These are phyloP conservation scores for Drosophila sordidula DNA, from an alignment of 2,888 invertebrate species.

Conservation along the genomic window DNA sequence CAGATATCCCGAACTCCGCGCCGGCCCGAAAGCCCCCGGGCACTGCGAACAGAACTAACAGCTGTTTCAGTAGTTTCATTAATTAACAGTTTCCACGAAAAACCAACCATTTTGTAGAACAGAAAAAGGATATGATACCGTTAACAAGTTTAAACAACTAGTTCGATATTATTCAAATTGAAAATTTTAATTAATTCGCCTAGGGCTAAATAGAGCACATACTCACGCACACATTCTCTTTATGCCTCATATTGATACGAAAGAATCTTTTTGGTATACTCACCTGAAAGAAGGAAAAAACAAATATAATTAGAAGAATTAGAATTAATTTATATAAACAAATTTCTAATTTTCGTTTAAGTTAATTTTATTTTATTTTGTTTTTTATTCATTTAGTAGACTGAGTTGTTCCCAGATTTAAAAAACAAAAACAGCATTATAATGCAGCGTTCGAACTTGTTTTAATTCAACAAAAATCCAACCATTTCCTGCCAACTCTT, in stretches of 20 bases:
- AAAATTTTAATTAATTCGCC: too few relatives aligned
- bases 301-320: neutral
- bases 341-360: too few relatives aligned
- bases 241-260: neutral
- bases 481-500: neutral
- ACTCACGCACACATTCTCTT: constrained; percentile 1
- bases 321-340: too few relatives aligned
- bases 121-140: too few relatives aligned
- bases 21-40: neutral
- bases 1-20: constrained; percentile 13
- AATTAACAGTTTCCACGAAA: constrained; percentile 15
- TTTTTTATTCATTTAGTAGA: too few relatives aligned
- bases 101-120: too few relatives aligned
- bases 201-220: neutral
- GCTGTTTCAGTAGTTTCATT: constrained; percentile 17
- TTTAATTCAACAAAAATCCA: neutral
- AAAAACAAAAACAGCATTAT: too few relatives aligned
- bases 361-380: too few relatives aligned
- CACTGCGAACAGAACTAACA: constrained; percentile 4
- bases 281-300: constrained; percentile 47
- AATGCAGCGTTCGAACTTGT: neutral
- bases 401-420: too few relatives aligned
- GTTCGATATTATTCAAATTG: too few relatives aligned
- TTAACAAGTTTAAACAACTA: too few relatives aligned
- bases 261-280: constrained; percentile 38